Evolutionary conservation across 1,140 invertebrate species (phyloP), one percentile per base, ranked within the genome.

Genomic region (Drosophila cardini): DNA sequence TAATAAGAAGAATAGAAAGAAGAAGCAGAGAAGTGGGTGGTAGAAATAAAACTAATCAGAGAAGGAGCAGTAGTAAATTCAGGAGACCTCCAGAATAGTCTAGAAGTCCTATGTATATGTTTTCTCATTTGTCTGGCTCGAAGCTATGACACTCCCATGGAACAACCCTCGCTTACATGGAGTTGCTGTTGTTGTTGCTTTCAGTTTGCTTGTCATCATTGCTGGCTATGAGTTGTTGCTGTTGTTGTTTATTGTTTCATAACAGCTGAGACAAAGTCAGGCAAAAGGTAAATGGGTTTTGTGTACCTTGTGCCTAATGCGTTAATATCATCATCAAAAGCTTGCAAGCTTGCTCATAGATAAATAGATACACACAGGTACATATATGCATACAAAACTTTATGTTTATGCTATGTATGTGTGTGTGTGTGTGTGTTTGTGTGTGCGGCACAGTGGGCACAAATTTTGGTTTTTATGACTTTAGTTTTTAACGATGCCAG

Each of bases 231-330:
- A 26, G 21, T 26, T 26, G 21, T 5, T 26, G 16, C 13, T 65
- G 75, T 48, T 60, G 70, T 72, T 86, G 83, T 80, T 87, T 78
- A 87, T 87, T 86, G 83, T 86, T 86, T 86, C 83, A 87, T 86
- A 86, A 86, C 83, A 86, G 75, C 82, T 67, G 82, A 85, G 82
- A 81, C 82, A 82, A 76, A 67, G 67, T 80, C 83, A 68, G 79
- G 67, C 68, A 60, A 73, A 76, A 79, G 83, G 76, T 85, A 83
- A 87, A 86, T 86, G 84, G 79, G 83, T 86, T 73, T 86, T 87
- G 83, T 86, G 84, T 86, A 86, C 83, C 83, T 86, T 86, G 83
- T 86, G 80, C 83, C 83, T 86, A 86, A 86, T 86, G 83, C 83
- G 79, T 87, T 86, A 86, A 89, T 87, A 86, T 87, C 76, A 75